Percentiles rank a stretch among this genome's conserved stretches.
Evolutionary conservation across 2,888 invertebrate genomes (phyloP).

Genomic region (Candidula unifasciata): DNA sequence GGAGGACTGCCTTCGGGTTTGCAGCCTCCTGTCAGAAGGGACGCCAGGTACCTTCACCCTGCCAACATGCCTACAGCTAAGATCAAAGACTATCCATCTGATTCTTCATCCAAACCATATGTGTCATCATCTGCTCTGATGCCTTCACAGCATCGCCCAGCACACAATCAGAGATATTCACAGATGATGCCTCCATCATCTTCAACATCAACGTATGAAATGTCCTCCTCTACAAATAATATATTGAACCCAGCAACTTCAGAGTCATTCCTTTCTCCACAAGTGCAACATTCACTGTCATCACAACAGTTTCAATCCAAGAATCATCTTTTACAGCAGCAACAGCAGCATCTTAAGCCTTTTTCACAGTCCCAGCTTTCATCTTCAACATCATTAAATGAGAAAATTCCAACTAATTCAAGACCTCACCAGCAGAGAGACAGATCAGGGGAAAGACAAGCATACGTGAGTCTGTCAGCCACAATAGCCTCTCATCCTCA

Average conservation of each 20-base stretch:
- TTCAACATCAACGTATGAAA: no score
- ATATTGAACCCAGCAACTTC: not conserved
- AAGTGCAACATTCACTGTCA: not conserved
- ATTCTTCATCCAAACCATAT: not conserved
- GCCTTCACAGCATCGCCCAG: not conserved
- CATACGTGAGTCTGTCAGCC: not conserved
- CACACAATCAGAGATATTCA: no score
- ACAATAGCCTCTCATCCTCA: not conserved
- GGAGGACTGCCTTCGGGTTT: not conserved
- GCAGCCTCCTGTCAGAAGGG: not conserved
- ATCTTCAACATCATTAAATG: not conserved
- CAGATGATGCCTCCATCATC: not conserved
- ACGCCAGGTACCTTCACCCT: constrained; percentile 41
- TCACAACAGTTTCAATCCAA: not conserved
- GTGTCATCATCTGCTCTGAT: not conserved
- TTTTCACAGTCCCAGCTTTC: not conserved
- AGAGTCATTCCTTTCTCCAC: not conserved
- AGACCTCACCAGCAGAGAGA: constrained; percentile 1
- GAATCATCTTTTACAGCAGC: not conserved
- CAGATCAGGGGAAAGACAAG: not conserved
- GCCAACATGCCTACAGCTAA: constrained; percentile 41
- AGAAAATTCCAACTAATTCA: not conserved
- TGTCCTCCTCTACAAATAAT: no score
- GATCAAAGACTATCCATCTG: not conserved
- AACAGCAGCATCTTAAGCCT: not conserved